Conservation (phyloP, 2,113 vertebrate genomes). For the Microcebus ravelobensis region DNA sequence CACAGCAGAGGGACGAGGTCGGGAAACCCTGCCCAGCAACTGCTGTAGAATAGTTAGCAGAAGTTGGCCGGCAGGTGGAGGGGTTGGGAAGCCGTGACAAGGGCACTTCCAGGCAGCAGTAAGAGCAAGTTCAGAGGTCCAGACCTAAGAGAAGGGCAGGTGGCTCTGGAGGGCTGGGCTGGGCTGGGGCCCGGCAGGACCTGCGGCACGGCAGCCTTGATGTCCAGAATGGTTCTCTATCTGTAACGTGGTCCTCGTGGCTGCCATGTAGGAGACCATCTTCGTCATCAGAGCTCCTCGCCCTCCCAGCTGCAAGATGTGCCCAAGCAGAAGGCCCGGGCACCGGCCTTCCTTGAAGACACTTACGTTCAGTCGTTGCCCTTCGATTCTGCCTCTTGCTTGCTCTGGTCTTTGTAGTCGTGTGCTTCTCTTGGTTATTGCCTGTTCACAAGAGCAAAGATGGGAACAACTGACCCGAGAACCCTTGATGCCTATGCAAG, state of each 20-base stretch:
- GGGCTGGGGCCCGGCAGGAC: neutral
- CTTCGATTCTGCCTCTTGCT: neutral
- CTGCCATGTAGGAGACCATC: neutral
- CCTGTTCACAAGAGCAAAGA: neutral
- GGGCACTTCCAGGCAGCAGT: neutral
- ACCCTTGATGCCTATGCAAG: neutral
- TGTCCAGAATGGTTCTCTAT: neutral
- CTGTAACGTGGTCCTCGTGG: neutral
- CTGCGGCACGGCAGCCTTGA: neutral
- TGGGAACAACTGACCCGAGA: neutral
- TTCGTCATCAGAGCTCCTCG: neutral
- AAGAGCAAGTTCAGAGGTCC: neutral
- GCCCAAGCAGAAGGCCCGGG: neutral
- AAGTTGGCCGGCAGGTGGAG: neutral
- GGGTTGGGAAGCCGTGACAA: neutral
- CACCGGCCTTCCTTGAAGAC: neutral
- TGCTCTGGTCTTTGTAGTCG: neutral
- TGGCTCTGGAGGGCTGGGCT: neutral
- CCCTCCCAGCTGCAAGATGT: neutral
- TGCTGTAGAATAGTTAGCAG: neutral
- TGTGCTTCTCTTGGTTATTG: neutral
- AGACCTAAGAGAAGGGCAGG: neutral
- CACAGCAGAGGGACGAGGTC: rapidly evolving
- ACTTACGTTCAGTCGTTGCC: neutral
- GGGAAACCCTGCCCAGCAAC: neutral